Conservation (phyloP, 1,140 invertebrate species). For the Eupeodes corollae region DNA sequence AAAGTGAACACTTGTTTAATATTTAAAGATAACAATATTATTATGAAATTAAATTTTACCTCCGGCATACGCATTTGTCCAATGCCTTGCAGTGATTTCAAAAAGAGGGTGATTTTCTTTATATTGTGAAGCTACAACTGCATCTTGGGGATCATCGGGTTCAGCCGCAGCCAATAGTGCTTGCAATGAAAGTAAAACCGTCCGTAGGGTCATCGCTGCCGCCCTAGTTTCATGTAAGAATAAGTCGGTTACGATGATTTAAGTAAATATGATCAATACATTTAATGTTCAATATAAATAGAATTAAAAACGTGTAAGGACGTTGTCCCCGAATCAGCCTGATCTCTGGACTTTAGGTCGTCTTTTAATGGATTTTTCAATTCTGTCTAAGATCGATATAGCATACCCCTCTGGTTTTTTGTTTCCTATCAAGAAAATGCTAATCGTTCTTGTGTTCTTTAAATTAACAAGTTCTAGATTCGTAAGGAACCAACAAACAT, state of each 20-base stretch:
- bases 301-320: no score
- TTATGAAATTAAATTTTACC: constrained; percentile 45
- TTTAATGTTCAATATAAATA: not conserved
- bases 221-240: constrained; percentile 51
- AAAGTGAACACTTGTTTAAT: constrained; percentile 5
- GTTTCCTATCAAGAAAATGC: no score
- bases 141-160: constrained; percentile 93
- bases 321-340: no score
- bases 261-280: not conserved
- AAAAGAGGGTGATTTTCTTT: constrained; percentile 83
- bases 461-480: no score
- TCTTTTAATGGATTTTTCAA: no score
- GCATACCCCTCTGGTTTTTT: no score
- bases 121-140: constrained; percentile 94
- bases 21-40: not conserved
- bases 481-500: no score
- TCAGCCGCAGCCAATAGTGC: constrained; percentile 84
- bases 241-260: not conserved
- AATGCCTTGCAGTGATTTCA: constrained; percentile 79
- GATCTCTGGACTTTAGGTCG: no score
- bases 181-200: constrained; percentile 87
- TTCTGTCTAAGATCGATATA: no score
- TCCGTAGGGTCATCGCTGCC: constrained; percentile 94
- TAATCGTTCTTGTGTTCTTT: no score
- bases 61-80: constrained; percentile 90